phyloP scores from a whole-genome alignment of 2,888 invertebrate genomes.

The Drosophila rellima region DNA sequence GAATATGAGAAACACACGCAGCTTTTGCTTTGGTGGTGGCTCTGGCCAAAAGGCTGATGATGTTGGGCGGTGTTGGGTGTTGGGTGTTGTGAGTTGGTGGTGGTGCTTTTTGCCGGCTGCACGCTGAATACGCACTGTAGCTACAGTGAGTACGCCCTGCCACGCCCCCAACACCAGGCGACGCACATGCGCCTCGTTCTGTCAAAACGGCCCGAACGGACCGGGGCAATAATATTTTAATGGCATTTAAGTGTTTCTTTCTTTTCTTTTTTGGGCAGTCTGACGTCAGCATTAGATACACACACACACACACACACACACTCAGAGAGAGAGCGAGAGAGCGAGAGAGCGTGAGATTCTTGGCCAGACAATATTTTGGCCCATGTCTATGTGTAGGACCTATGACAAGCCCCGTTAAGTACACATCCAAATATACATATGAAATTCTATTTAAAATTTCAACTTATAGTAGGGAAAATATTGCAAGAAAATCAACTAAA shows the following conservation, averaged over 20 bases:
- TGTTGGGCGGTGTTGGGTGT: slow-evolving; percentile 9
- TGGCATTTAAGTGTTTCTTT: slow-evolving; percentile 59
- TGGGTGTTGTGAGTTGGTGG: slow-evolving; percentile 30
- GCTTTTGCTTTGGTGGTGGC: slow-evolving; percentile 37
- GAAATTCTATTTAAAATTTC: too few relatives aligned
- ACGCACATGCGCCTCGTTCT: too few relatives aligned
- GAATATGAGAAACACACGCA: slow-evolving; percentile 35
- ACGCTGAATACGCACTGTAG: slow-evolving; percentile 71
- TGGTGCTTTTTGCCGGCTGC: slow-evolving; percentile 69
- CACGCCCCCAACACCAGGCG: too few relatives aligned
- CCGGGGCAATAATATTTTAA: slow-evolving; percentile 80
- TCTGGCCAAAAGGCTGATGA: too few relatives aligned
- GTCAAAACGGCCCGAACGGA: too few relatives aligned
- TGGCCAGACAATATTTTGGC: neutral
- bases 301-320: slow-evolving; percentile 17
- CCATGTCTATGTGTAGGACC: slow-evolving; percentile 28
- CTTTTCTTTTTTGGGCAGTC: slow-evolving; percentile 32
- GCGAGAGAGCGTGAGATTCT: neutral
- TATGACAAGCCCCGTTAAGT: slow-evolving; percentile 50
- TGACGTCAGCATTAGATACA: slow-evolving; percentile 65
- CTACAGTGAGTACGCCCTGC: slow-evolving; percentile 6
- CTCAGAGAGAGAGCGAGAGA: slow-evolving; percentile 6
- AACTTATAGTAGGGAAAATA: too few relatives aligned
- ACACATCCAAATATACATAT: neutral
- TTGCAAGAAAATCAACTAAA: too few relatives aligned